A percentile compares a stretch with the other conserved stretches of the same genome.
phyloP scores from a whole-genome alignment of 2,888 invertebrate species.

The Drosophila mettleri region DNA sequence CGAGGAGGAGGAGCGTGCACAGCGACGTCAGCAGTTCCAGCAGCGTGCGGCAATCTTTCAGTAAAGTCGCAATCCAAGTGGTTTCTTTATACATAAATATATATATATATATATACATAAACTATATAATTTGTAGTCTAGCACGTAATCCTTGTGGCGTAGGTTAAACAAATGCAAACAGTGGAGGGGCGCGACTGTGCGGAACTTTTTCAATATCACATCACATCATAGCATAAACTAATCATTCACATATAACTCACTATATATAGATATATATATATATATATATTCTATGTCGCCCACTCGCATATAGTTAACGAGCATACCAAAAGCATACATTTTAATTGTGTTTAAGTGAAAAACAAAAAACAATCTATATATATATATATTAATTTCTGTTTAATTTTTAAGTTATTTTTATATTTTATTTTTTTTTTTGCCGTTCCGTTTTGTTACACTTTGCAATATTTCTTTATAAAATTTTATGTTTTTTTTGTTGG shows the following conservation, averaged over 20 bases:
- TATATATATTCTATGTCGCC: conserved; percentile 23
- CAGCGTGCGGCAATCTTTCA: conserved; percentile 95
- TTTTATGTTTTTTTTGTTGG: conserved; percentile 40
- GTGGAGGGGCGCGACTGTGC: conserved; percentile 8
- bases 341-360: conserved; percentile 51
- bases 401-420: conserved; percentile 22
- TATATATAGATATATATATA: conserved; percentile 27
- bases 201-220: conserved; percentile 48
- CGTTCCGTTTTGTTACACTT: conserved; percentile 34
- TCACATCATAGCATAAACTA: conserved; percentile 35
- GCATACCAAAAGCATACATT: conserved; percentile 72
- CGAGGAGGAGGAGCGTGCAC: conserved; percentile 93
- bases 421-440: conserved; percentile 9
- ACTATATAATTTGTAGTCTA: conserved; percentile 60
- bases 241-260: conserved; percentile 20
- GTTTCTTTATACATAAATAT: conserved; percentile 1
- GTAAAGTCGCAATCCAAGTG: conserved; percentile 75
- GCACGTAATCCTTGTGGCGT: conserved; percentile 65
- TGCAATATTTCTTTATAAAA: conserved; percentile 5
- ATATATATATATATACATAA: conserved; percentile 10
- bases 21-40: conserved; percentile 93
- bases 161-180: conserved; percentile 69
- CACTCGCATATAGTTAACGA: conserved; percentile 36
- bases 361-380: conserved; percentile 8
- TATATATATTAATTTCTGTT: conserved; percentile 26